phyloP scores from a whole-genome alignment of 2,888 invertebrate species.

The Nemapogon koenigi region DNA sequence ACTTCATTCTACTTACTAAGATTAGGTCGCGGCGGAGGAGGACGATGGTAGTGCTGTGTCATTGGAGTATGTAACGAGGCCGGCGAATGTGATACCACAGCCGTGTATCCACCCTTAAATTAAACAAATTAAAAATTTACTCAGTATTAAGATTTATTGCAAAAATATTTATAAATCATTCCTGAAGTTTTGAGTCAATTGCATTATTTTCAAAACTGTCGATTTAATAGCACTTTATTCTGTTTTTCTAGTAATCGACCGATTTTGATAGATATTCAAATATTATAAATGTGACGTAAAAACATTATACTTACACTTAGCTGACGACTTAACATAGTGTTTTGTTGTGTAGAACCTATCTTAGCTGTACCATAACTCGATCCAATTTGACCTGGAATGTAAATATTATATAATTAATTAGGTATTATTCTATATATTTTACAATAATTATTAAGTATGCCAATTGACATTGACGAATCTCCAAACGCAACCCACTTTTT shows the following conservation, averaged over 20 bases:
- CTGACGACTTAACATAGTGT: slow-evolving; percentile 89
- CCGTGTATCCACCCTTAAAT: slow-evolving; percentile 24
- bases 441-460: too few relatives aligned
- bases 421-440: too few relatives aligned
- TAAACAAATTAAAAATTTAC: too few relatives aligned
- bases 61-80: slow-evolving; percentile 67
- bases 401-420: slow-evolving; percentile 12
- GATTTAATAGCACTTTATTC: not conserved
- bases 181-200: too few relatives aligned
- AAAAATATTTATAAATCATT: not conserved
- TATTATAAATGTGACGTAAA: not conserved
- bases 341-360: slow-evolving; percentile 77
- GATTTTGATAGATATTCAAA: not conserved
- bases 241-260: not conserved
- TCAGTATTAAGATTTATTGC: too few relatives aligned
- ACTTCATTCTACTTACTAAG: slow-evolving; percentile 5
- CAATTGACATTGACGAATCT: too few relatives aligned
- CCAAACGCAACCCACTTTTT: too few relatives aligned
- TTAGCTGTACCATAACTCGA: slow-evolving; percentile 59
- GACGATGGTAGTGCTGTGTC: slow-evolving; percentile 38
- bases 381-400: slow-evolving; percentile 50
- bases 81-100: slow-evolving; percentile 31
- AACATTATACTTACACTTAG: slow-evolving; percentile 69
- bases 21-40: slow-evolving; percentile 35
- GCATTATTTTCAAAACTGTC: too few relatives aligned